Percentiles rank a stretch among this genome's conserved stretches.
phyloP scores from a whole-genome alignment of 2,113 vertebrate species.

The Uropsilus gracilis region DNA sequence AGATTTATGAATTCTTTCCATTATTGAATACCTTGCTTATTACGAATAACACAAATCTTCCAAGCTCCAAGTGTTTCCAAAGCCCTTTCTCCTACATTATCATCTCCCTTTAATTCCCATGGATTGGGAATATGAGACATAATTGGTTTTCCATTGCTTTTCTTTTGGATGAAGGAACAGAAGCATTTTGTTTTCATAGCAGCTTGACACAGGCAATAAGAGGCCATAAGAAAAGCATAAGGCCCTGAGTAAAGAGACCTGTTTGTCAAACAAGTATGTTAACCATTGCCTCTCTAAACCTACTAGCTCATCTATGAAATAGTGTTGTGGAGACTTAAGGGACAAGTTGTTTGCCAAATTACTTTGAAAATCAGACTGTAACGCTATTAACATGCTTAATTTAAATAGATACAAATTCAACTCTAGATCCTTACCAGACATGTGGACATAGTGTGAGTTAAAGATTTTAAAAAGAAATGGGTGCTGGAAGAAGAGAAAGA shows the following conservation, averaged over 20 bases:
- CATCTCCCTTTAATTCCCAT: neutral
- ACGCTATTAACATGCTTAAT: neutral
- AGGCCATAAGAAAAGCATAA: neutral
- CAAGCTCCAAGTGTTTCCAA: neutral
- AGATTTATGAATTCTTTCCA: conserved; percentile 2
- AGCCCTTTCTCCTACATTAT: neutral
- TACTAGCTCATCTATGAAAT: conserved; percentile 29
- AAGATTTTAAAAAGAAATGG: conserved; percentile 19
- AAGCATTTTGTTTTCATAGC: neutral
- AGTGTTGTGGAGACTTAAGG: neutral
- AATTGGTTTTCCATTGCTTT: neutral
- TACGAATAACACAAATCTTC: neutral
- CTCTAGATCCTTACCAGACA: neutral
- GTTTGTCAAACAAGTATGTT: neutral
- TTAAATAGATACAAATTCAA: conserved; percentile 3
- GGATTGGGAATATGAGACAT: neutral
- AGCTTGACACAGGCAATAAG: neutral
- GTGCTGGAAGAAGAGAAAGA: neutral
- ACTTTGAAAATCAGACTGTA: conserved; percentile 32
- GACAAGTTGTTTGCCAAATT: conserved; percentile 16
- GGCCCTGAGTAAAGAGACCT: neutral
- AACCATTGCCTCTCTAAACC: neutral
- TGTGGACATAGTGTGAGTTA: neutral
- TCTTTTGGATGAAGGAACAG: neutral
- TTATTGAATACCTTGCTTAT: neutral